These are phyloP conservation scores for Rhagonycha lutea DNA, from an alignment of 2,888 invertebrate species.

Conservation along the genomic window DNA sequence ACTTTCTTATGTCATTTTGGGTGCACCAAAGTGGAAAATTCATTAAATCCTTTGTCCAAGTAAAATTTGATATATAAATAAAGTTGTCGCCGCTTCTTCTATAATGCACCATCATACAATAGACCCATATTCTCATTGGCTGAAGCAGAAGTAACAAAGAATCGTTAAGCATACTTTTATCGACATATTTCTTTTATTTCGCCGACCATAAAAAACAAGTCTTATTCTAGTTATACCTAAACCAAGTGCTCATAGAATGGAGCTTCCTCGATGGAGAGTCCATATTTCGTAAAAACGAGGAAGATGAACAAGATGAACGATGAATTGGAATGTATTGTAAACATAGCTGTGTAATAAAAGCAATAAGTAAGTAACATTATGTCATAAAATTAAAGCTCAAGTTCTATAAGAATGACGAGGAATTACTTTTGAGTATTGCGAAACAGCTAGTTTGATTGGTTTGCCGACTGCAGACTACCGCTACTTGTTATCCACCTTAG, in stretches of 20 bases:
- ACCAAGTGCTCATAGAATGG: not conserved
- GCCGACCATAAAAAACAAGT: not conserved
- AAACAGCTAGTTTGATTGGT: constrained; percentile 11
- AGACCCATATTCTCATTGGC: not conserved
- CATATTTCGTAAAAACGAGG: not conserved
- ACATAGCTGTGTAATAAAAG: not conserved
- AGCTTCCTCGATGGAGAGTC: not conserved
- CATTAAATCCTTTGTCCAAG: not conserved
- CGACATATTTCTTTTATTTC: not conserved
- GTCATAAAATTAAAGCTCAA: constrained; percentile 2
- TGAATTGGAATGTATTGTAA: not conserved
- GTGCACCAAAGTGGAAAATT: not conserved
- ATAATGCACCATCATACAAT: not conserved
- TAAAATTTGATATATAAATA: too few species aligned
- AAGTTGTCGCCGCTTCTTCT: not conserved
- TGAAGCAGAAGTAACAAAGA: not conserved
- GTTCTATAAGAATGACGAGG: not conserved
- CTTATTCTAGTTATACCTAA: not conserved
- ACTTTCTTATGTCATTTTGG: not conserved
- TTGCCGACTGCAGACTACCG: constrained; percentile 11
- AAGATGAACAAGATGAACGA: not conserved
- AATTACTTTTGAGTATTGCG: constrained; percentile 4
- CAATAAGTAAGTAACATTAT: not conserved
- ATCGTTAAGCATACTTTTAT: constrained; percentile 3
- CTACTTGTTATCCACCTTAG: constrained; percentile 9